Conservation (phyloP, 2,888 invertebrate genomes). For the Geophilus truncorum region DNA sequence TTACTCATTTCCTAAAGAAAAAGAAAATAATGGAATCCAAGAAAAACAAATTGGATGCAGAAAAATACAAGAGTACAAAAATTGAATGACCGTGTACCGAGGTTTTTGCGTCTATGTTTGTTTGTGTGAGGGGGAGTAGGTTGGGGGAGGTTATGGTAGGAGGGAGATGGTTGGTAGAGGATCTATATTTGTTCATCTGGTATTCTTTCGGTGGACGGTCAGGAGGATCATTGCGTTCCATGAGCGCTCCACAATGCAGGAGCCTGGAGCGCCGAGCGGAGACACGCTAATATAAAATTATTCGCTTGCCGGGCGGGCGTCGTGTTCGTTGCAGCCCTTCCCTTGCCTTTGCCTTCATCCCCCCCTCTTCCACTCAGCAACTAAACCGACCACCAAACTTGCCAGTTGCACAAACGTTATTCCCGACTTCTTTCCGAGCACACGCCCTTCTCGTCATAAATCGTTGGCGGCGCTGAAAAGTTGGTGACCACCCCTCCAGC, state of each 20-base stretch:
- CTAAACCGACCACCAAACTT: not conserved
- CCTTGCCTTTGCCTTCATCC: not conserved
- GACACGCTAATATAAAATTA: conserved; percentile 24
- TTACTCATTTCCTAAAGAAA: not conserved
- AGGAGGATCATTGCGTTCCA: not conserved
- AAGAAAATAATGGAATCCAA: not conserved
- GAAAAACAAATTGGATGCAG: not conserved
- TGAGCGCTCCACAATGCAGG: not conserved
- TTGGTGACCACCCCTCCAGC: conserved; percentile 5
- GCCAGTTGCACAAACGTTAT: conserved; percentile 20
- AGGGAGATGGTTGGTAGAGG: not conserved
- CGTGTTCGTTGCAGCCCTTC: not conserved
- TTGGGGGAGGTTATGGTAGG: no score
- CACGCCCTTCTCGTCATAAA: conserved; percentile 5
- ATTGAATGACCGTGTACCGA: not conserved
- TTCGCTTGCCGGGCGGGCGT: conserved; percentile 18
- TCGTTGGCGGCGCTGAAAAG: conserved; percentile 21
- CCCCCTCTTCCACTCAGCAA: not conserved
- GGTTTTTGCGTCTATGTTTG: not conserved
- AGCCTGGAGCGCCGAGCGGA: conserved; percentile 15
- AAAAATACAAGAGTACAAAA: not conserved
- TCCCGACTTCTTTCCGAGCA: not conserved
- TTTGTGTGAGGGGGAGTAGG: not conserved
- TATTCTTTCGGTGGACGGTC: conserved; percentile 10
- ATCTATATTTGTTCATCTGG: conserved; percentile 17